Conservation (phyloP, 2,113 vertebrate species). For the Neofelis nebulosa region DNA sequence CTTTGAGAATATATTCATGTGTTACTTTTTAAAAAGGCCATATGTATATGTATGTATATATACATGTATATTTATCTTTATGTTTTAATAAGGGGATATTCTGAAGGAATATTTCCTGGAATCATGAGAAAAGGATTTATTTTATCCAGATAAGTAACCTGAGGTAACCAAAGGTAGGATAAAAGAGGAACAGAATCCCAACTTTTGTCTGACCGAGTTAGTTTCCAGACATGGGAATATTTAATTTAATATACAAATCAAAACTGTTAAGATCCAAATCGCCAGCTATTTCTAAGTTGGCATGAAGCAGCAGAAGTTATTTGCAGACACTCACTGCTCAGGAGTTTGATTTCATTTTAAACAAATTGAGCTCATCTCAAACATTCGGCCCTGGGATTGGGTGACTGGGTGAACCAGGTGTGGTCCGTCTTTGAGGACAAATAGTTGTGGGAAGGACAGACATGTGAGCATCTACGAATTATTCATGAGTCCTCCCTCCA, state of each 20-base stretch:
- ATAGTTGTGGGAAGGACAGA: neutral
- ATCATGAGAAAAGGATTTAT: neutral
- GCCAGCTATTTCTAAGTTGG: neutral
- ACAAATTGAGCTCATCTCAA: neutral
- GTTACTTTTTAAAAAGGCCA: neutral
- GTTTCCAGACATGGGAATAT: neutral
- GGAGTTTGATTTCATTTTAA: slow-evolving; percentile 38
- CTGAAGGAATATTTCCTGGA: slow-evolving; percentile 24
- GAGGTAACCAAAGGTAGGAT: slow-evolving; percentile 33
- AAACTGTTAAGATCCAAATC: neutral
- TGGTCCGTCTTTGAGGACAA: neutral
- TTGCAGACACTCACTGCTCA: neutral
- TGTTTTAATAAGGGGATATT: slow-evolving; percentile 16
- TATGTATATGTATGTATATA: neutral
- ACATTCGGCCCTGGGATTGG: neutral
- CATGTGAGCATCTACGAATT: neutral
- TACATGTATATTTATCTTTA: neutral
- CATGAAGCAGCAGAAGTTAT: neutral
- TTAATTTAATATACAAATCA: slow-evolving; percentile 42
- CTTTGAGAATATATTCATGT: slow-evolving; percentile 14
- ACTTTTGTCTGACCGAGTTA: neutral
- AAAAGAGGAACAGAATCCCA: neutral
- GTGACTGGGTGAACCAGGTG: neutral
- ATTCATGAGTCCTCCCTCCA: neutral
- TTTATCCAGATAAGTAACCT: slow-evolving; percentile 28